These are phyloP conservation scores for Ctena decussata DNA, from an alignment of 2,888 invertebrate genomes.

Conservation along the genomic window DNA sequence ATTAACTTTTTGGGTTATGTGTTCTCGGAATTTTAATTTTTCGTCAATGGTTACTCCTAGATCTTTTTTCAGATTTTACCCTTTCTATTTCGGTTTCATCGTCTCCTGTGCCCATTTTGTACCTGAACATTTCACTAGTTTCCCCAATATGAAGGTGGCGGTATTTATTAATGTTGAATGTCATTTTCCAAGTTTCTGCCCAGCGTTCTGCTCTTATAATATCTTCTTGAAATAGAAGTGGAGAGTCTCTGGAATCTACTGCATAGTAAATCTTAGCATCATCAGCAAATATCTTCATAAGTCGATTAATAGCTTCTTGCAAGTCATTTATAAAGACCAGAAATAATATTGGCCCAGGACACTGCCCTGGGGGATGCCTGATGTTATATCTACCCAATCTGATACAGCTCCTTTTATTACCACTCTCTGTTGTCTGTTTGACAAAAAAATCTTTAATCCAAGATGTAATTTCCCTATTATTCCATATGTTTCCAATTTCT, in stretches of 20 bases:
- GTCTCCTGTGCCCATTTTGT: no score
- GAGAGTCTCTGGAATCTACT: no score
- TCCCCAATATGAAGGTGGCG: no score
- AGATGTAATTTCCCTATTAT: neutral
- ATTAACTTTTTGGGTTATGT: neutral
- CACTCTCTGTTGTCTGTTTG: constrained; percentile 6
- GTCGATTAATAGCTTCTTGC: neutral
- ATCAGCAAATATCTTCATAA: constrained; percentile 1
- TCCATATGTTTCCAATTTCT: neutral
- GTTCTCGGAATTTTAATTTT: no score
- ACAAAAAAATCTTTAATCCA: constrained; percentile 22
- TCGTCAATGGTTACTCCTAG: no score
- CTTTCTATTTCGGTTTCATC: no score
- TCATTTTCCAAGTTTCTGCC: no score
- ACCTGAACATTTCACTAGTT: no score
- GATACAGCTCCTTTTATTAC: neutral
- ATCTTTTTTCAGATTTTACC: no score
- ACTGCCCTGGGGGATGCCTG: neutral
- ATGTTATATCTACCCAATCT: neutral
- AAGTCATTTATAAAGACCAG: constrained; percentile 19
- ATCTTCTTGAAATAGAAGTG: no score
- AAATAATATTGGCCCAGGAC: neutral
- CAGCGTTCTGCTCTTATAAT: no score
- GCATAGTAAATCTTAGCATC: constrained; percentile 17
- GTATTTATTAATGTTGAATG: no score